phyloP scores from a whole-genome alignment of 2,888 invertebrate genomes.

The Sinelater perroti region DNA sequence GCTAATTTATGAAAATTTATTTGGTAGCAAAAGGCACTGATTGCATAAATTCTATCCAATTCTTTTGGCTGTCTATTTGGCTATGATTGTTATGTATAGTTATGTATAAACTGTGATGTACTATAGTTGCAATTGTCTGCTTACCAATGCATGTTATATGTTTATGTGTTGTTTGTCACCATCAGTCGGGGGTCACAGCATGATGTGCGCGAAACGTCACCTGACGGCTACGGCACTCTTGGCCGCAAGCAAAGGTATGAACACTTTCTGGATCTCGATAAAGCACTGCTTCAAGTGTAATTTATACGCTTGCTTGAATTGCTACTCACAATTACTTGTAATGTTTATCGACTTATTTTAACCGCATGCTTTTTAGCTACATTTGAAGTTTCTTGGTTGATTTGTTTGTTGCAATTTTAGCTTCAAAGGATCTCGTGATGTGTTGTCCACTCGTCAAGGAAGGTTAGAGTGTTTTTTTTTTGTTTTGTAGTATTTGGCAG shows the following conservation, averaged over 20 bases:
- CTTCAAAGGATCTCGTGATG: constrained; percentile 71
- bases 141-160: constrained; percentile 48
- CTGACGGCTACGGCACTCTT: constrained; percentile 74
- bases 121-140: neutral
- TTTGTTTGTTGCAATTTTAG: constrained; percentile 55
- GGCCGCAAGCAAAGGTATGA: constrained; percentile 81
- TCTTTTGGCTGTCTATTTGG: no score
- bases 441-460: constrained; percentile 62
- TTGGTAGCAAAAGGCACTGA: neutral
- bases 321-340: no score
- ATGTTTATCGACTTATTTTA: no score
- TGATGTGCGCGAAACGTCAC: constrained; percentile 78
- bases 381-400: constrained; percentile 19
- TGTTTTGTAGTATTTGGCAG: constrained; percentile 16
- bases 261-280: constrained; percentile 46
- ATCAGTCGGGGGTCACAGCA: constrained; percentile 78
- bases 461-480: constrained; percentile 58
- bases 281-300: no score
- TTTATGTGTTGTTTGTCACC: constrained; percentile 51
- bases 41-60: no score
- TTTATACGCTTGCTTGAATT: no score
- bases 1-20: no score
- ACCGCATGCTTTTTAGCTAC: constrained; percentile 10
- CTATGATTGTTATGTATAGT: no score
- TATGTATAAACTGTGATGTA: neutral